Base-by-base conservation (phyloP, 2,113 vertebrate species). In the Perca schrenkii region DNA sequence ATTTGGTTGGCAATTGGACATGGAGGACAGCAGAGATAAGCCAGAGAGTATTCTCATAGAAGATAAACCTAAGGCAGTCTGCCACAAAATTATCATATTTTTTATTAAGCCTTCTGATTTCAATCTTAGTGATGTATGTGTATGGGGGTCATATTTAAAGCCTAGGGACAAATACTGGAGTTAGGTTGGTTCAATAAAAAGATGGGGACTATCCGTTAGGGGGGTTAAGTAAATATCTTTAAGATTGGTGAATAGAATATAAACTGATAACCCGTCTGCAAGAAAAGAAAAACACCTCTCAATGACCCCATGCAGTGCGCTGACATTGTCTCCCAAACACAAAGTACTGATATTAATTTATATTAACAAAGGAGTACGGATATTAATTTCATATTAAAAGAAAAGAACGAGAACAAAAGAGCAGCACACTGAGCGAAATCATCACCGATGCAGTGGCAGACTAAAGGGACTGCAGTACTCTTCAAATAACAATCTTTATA, bases 81-180 rank as follows among this genome's bases (percentile, higher is more conserved):
- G 81, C 46, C 67, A 58, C 50, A 49, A 70, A 83, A 88, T 87
- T 79, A 86, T 74, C 73, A 83, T 82, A 84, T 88, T 88, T 86
- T 83, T 80, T 77, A 88, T 90, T 74, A 80, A 88, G 86, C 62
- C 63, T 56, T 50, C 36, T 49, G 78, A 74, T 83, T 82, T 60
- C 54, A 80, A 77, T 87, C 63, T 57, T 1, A n/a, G 47, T 50
- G 19, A 62, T 61, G n/a, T 75, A n/a, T 60, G 14, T 57, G 50
- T 14, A 31, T 58, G 56, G 34, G 72, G 50, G 25, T 58, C 12
- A 65, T 47, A 54, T 72, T 73, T 47, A 76, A 87, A 77, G 19
- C 61, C 68, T 52, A 4, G 69, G 52, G 78, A 61, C 78, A 80
- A 77, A 80, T 19, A 86, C 49, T 46, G 65, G 19, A 80, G 68